Base-by-base conservation (phyloP, 2,888 invertebrate species). In the Mamestra brassicae region DNA sequence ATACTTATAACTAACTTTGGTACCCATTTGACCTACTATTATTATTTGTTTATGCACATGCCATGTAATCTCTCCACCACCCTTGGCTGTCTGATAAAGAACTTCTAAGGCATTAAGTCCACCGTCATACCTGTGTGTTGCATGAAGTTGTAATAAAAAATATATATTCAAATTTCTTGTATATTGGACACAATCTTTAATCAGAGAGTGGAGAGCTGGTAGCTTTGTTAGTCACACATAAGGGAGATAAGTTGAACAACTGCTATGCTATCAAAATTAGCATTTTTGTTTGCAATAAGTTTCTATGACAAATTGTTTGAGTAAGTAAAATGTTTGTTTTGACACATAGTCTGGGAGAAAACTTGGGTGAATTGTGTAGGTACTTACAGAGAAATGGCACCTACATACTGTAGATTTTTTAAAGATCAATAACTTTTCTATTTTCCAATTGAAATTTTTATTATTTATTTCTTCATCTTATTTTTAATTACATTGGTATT, bases 111-210 rank as follows among this genome's bases (percentile, higher is more conserved):
- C 26, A 26, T 26, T 26, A 26, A 26, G 26, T 26, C 26, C 26
- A 26, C 26, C 10, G 50, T 15, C 4, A 50, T 50, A 50, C 50
- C 50, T 50, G 4, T 11, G 50, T 13, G 4, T 50, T 45, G 15
- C 11, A 50, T 13, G 15, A 50, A 50, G 38, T 38, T 38, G 38
- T 38, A 47, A 17, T 52, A 52, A 52, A 11, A 34, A 13, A 34
- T 34, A 34, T 34, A 13, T 34, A 34, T 57, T 60, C 3, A 60
- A 17, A 17, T 60, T 60, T 17, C 8, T 4, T 4, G 42, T 26
- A 45, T 17, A 89, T 83, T 91, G 91, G 91, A 90, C 85, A 91
- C 88, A 81, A 47, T 78, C 75, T 69, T 70, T 87, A 88, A 90
- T 89, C 90, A 87, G 75, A 86, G 77, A 84, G 76, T 77, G 76